Base-by-base conservation (phyloP, 2,888 invertebrate genomes). In the Octodonta nipae region DNA sequence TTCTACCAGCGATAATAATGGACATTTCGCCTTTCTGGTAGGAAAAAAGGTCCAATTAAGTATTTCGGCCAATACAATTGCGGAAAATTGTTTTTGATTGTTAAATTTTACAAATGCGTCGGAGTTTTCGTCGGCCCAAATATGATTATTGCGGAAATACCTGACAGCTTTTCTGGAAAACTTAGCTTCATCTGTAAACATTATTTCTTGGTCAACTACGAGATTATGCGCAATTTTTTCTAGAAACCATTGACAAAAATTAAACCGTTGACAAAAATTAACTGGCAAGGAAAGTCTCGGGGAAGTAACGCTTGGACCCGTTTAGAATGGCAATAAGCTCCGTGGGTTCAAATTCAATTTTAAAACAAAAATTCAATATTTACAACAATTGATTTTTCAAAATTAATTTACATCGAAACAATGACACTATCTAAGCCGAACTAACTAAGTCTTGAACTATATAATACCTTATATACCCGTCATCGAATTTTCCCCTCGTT, bases 1-100 rank as follows among this genome's bases (percentile, higher is more conserved):
- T 25, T 25, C 25, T 25, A 5, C 25, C 11, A 25, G 25, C 25
- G 5, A 10, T 25, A 25, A n/a, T 25, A 11, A 11, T 6, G 6
- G 11, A 25, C 6, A n/a, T 11, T 5, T 25, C 25, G 6, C 5
- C 11, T 25, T n/a, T 5, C 6, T 25, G 10, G 6, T 11, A 11
- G 10, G 6, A 11, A 25, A n/a, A 25, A 11, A n/a, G 6, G 11
- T 11, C 15, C 22, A 13, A 28, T 22, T 28, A 30, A 36, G 22
- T 32, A 28, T 15, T 30, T 22, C n/a, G 7, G 6, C 28, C 36
- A 17, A 30, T 13, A 29, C 36, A 30, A 20, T 30, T 27, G 20
- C 5, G 16, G 30, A 38, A 33, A 36, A 36, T 5, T 38, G 30
- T 29, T 36, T 13, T 25, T 36, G 33, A 38, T 30, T 30, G 28